Evolutionary conservation across 2,888 invertebrate genomes (phyloP).

Genomic region (Tiphia femorata): DNA sequence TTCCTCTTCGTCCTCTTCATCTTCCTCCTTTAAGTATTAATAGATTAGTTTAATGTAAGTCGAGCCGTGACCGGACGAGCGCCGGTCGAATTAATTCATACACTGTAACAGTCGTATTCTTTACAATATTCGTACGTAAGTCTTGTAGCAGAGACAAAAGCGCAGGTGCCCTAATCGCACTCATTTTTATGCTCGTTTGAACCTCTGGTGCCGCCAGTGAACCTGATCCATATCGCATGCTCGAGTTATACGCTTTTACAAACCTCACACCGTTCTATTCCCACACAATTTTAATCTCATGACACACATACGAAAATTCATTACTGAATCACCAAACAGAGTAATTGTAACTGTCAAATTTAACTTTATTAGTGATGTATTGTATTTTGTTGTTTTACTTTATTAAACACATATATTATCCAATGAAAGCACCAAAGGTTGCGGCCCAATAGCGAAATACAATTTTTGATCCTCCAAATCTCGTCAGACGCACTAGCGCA

Average conservation of each 20-base stretch:
- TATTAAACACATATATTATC: background rate
- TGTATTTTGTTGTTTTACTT: too few species aligned
- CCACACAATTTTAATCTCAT: too few species aligned
- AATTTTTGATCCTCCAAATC: slow-evolving; percentile 56
- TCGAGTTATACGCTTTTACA: background rate
- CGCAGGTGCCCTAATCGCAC: slow-evolving; percentile 61
- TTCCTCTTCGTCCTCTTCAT: slow-evolving; percentile 56
- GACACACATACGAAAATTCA: too few species aligned
- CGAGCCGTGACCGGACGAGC: slow-evolving; percentile 58
- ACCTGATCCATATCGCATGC: slow-evolving; percentile 21
- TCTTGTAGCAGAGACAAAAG: slow-evolving; percentile 65
- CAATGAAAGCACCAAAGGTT: slow-evolving; percentile 44
- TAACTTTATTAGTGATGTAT: too few species aligned
- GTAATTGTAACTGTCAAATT: too few species aligned
- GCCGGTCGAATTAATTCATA: slow-evolving; percentile 62
- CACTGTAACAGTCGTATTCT: slow-evolving; percentile 65
- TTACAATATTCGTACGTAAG: slow-evolving; percentile 65
- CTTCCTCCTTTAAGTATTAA: slow-evolving; percentile 56
- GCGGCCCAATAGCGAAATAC: slow-evolving; percentile 52
- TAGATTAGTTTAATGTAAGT: slow-evolving; percentile 63
- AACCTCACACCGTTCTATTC: too few species aligned
- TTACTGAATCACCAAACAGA: too few species aligned
- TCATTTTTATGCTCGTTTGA: slow-evolving; percentile 42
- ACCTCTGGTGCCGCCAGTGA: slow-evolving; percentile 42
- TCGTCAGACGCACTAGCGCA: slow-evolving; percentile 52